These are phyloP conservation scores for Trematomus loennbergii DNA, from an alignment of 2,113 vertebrate species.

Conservation along the genomic window DNA sequence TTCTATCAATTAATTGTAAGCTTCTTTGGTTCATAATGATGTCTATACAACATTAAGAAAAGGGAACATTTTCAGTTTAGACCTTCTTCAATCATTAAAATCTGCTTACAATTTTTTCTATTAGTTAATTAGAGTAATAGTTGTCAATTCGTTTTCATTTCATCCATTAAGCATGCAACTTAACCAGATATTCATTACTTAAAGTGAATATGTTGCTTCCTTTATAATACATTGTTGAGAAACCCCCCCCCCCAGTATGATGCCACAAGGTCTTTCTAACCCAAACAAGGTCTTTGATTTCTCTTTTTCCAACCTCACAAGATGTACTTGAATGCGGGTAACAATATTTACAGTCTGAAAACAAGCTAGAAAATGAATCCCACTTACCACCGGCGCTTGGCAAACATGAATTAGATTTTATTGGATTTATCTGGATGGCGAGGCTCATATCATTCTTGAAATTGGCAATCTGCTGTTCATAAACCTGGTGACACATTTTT, in stretches of 20 bases:
- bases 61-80: not conserved
- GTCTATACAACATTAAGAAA: not conserved
- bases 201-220: not conserved
- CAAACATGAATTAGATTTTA: slow-evolving; percentile 47
- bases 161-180: not conserved
- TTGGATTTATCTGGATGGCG: slow-evolving; percentile 46
- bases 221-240: not conserved
- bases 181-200: not conserved
- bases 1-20: slow-evolving; percentile 31
- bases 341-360: slow-evolving; percentile 6
- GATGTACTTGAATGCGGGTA: slow-evolving; percentile 3
- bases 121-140: not conserved
- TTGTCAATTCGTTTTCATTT: not conserved
- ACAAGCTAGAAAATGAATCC: slow-evolving; percentile 42
- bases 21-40: slow-evolving; percentile 4
- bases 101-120: not conserved
- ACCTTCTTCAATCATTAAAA: no score
- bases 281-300: not conserved
- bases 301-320: not conserved
- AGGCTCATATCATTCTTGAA: slow-evolving; percentile 53
- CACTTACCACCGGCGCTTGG: not conserved
- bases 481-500: slow-evolving; percentile 56
- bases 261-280: not conserved
- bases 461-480: slow-evolving; percentile 68
- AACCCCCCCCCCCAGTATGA: not conserved